phyloP scores from a whole-genome alignment of 2,888 invertebrate genomes.

The Argyresthia albistria region DNA sequence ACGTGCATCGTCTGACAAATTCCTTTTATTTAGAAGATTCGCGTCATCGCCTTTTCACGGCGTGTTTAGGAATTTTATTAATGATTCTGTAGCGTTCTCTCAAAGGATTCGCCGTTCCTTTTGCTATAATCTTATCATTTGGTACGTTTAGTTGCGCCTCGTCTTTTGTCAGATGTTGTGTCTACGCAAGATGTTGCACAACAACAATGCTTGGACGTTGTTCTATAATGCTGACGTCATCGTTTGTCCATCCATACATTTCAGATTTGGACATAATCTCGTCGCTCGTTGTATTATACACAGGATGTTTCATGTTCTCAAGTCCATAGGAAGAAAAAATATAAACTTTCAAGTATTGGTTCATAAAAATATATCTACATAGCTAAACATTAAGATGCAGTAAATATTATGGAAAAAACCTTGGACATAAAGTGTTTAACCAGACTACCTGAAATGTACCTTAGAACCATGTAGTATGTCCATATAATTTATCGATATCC shows the following conservation, averaged over 20 bases:
- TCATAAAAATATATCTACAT: too few relatives aligned
- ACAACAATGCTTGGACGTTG: conserved; percentile 44
- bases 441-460: background rate
- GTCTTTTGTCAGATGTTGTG: conserved; percentile 43
- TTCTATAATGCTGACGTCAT: conserved; percentile 50
- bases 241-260: conserved; percentile 54
- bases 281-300: conserved; percentile 28
- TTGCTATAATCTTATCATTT: conserved; percentile 56
- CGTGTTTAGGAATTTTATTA: conserved; percentile 55
- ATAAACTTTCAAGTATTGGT: too few relatives aligned
- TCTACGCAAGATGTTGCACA: conserved; percentile 54
- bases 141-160: conserved; percentile 11
- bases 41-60: conserved; percentile 39
- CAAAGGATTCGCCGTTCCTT: conserved; percentile 43
- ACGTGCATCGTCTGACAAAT: conserved; percentile 19
- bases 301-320: conserved; percentile 30
- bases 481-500: too few relatives aligned
- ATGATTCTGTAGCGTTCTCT: conserved; percentile 40
- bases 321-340: too few relatives aligned
- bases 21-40: conserved; percentile 27
- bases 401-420: too few relatives aligned
- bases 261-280: conserved; percentile 45
- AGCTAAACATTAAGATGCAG: too few relatives aligned
- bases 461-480: background rate
- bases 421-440: background rate